Evolutionary conservation across 2,888 invertebrate genomes (phyloP), one percentile per base, ranked within the genome.

Genomic region (Drosophila flavopinicola): DNA sequence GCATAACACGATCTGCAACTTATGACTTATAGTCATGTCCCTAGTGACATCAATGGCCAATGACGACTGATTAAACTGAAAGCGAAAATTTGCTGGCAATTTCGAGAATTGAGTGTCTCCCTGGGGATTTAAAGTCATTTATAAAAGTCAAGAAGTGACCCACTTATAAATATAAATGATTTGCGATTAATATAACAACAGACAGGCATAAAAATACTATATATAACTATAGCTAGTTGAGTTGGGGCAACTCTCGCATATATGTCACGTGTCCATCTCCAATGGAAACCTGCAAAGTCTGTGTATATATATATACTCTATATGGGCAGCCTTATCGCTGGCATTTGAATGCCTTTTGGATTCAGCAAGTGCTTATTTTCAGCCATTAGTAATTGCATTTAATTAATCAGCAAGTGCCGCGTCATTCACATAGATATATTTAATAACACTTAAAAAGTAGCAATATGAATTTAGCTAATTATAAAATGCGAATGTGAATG

Each of bases 321-420:
- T 32, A 33, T 56, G 61, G 45, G 44, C 44, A 61, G 37, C 49
- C 61, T 41, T 63, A 63, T 63, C 63, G 32, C 42, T 45, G 44
- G 17, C 27, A 20, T 13, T 44, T 44, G 44, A 13, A 44, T 39
- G 42, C 24, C 32, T 33, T 49, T 63, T 33, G n/a, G 27, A 56
- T 54, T 32, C 38, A 60, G 13, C 45, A 47, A 39, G 37, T 41
- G 29, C 30, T 38, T 49, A 51, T 47, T 44, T 27, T 10, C 6
- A 11, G 27, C 47, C 52, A 32, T 42, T 53, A 49, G 27, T 51
- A 63, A 59, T 56, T 54, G 58, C 51, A 52, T 59, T 72, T 63
- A 68, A 63, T 63, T 68, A 73, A 68, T 68, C 48, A 58, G 23
- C 27, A 39, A 30, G 33, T 33, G 17, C 5, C 20, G 39, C 30